Conservation (phyloP, 2,888 invertebrate species). For the Acanthosoma haemorrhoidale region DNA sequence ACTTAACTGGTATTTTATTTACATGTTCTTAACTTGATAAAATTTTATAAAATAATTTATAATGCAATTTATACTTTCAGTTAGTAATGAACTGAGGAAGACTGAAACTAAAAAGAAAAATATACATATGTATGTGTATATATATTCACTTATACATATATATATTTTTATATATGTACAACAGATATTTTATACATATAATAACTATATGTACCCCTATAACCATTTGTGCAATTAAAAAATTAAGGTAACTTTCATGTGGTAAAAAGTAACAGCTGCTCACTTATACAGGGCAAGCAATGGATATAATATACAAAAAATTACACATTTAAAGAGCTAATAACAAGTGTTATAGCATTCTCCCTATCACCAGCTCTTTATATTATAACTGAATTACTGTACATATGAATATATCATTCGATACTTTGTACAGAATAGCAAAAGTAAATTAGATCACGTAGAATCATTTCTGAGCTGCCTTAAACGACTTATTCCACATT, state of each 20-base stretch:
- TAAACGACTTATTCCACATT: conserved; percentile 57
- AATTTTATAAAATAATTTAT: conserved; percentile 29
- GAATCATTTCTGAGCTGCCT: conserved; percentile 41
- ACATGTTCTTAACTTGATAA: conserved; percentile 27
- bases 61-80: conserved; percentile 8
- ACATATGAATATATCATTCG: not conserved
- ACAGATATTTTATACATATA: conserved; percentile 12
- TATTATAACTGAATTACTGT: not conserved
- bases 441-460: conserved; percentile 26
- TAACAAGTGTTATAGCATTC: conserved; percentile 18
- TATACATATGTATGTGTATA: conserved; percentile 24
- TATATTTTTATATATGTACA: conserved; percentile 24
- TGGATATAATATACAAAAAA: conserved; percentile 27
- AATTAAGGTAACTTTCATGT: conserved; percentile 38
- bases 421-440: not conserved
- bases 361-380: conserved; percentile 11
- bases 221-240: conserved; percentile 38
- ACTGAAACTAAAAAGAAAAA: conserved; percentile 31
- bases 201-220: conserved; percentile 37
- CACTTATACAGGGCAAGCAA: conserved; percentile 31
- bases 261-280: conserved; percentile 36
- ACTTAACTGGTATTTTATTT: conserved; percentile 11
- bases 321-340: conserved; percentile 20
- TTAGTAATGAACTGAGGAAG: conserved; percentile 36
- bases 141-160: conserved; percentile 20